Evolutionary conservation across 2,797 vertebrate genomes (phyloP).

Genomic region (Arrhamphus sclerolepis): DNA sequence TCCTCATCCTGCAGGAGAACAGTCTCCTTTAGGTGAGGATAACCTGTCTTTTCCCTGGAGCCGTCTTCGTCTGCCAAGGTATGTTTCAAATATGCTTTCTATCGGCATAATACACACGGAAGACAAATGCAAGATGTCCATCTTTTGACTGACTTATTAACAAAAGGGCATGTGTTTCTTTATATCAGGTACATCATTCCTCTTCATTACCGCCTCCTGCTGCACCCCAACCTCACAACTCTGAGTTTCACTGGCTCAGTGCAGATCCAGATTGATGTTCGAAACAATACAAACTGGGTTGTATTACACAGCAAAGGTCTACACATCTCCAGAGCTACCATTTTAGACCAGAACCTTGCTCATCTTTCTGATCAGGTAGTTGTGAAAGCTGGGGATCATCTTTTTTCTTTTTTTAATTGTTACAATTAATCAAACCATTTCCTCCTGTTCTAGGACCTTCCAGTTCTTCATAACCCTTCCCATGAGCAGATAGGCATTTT

Average conservation of each 20-base stretch:
- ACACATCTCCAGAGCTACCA: slow-evolving; percentile 74
- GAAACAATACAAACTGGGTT: slow-evolving; percentile 82
- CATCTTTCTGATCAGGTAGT: slow-evolving; percentile 73
- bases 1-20: slow-evolving; percentile 49
- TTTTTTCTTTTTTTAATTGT: not conserved
- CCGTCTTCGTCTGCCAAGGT: slow-evolving; percentile 73
- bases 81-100: not conserved
- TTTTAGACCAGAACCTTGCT: slow-evolving; percentile 70
- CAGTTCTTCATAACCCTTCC: slow-evolving; percentile 79
- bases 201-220: slow-evolving; percentile 77
- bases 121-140: not conserved
- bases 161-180: slow-evolving; percentile 33
- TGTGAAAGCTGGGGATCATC: not conserved
- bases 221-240: slow-evolving; percentile 81
- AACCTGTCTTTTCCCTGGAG: slow-evolving; percentile 83
- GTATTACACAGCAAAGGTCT: slow-evolving; percentile 81
- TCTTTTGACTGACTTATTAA: not conserved
- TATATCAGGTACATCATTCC: slow-evolving; percentile 78
- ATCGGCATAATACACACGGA: not conserved
- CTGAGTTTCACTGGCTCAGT: slow-evolving; percentile 78
- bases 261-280: slow-evolving; percentile 78
- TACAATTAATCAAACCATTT: not conserved
- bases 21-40: slow-evolving; percentile 54
- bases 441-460: slow-evolving; percentile 60
- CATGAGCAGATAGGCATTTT: slow-evolving; percentile 85